phyloP scores from a whole-genome alignment of 2,888 invertebrate species.

The Diploptera punctata region DNA sequence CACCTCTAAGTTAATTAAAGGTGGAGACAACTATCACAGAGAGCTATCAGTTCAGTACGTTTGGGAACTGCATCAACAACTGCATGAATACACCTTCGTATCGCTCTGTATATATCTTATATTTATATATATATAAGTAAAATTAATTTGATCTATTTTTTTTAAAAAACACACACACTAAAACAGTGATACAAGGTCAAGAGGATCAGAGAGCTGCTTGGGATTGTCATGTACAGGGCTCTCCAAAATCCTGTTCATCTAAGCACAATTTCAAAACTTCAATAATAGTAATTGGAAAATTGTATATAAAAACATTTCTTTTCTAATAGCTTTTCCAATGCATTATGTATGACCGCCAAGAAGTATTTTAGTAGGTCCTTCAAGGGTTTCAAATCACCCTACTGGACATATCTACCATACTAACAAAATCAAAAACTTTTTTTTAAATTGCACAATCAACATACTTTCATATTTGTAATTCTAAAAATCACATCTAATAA shows the following conservation, averaged over 20 bases:
- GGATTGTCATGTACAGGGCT: constrained; percentile 36
- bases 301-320: constrained; percentile 9
- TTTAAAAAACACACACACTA: constrained; percentile 37
- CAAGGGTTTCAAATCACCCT: neutral
- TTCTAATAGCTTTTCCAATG: neutral
- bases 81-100: constrained; percentile 30
- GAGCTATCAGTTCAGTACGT: constrained; percentile 42
- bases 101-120: constrained; percentile 35
- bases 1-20: constrained; percentile 6
- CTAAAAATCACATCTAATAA: constrained; percentile 28
- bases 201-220: constrained; percentile 35
- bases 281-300: constrained; percentile 12
- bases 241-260: constrained; percentile 27
- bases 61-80: constrained; percentile 41
- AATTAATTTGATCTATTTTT: constrained; percentile 29
- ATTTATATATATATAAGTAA: constrained; percentile 32
- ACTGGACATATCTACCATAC: neutral
- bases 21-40: constrained; percentile 41
- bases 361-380: neutral
- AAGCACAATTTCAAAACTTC: constrained; percentile 17
- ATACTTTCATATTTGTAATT: constrained; percentile 5
- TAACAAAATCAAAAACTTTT: constrained; percentile 14
- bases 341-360: neutral
- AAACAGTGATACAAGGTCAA: constrained; percentile 28
- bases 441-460: constrained; percentile 29